Conservation (phyloP, 2,797 vertebrate species). For the Microcaecilia unicolor region DNA sequence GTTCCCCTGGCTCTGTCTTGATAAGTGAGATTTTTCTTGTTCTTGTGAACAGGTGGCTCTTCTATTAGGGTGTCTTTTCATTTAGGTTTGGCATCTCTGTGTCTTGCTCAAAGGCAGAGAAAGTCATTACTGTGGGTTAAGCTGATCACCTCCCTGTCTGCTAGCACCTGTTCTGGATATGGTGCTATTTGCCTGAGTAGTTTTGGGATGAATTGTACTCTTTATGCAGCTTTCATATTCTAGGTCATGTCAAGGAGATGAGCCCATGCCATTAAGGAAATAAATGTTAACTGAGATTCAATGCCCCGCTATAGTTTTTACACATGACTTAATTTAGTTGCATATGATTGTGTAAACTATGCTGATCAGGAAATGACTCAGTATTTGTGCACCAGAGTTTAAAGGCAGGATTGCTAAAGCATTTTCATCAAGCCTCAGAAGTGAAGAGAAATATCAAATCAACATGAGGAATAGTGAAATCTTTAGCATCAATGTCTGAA, state of each 20-base stretch:
- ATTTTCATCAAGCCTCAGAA: too few relatives aligned
- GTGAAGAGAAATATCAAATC: too few relatives aligned
- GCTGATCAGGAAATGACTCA: too few relatives aligned
- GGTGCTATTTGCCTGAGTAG: neutral
- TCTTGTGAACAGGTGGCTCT: neutral
- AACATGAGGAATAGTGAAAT: too few relatives aligned
- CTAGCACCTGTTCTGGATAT: conserved; percentile 3
- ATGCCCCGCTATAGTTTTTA: neutral
- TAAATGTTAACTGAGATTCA: too few relatives aligned
- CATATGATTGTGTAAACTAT: too few relatives aligned
- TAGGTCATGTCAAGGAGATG: neutral
- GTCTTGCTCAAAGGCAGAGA: neutral
- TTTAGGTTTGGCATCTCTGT: rapidly evolving
- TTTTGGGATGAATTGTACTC: neutral
- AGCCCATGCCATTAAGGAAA: neutral
- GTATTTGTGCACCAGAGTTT: too few relatives aligned
- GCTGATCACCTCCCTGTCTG: conserved; percentile 8
- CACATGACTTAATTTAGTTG: neutral
- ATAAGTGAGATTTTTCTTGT: conserved; percentile 6
- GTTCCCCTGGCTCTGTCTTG: conserved; percentile 6
- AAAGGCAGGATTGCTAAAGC: too few relatives aligned
- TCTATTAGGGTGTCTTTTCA: neutral
- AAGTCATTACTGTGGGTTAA: conserved; percentile 1
- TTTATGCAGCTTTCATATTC: neutral
- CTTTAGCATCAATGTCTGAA: too few relatives aligned